These are phyloP conservation scores for Mustela lutreola DNA, from an alignment of 2,113 vertebrate species.

Conservation along the genomic window DNA sequence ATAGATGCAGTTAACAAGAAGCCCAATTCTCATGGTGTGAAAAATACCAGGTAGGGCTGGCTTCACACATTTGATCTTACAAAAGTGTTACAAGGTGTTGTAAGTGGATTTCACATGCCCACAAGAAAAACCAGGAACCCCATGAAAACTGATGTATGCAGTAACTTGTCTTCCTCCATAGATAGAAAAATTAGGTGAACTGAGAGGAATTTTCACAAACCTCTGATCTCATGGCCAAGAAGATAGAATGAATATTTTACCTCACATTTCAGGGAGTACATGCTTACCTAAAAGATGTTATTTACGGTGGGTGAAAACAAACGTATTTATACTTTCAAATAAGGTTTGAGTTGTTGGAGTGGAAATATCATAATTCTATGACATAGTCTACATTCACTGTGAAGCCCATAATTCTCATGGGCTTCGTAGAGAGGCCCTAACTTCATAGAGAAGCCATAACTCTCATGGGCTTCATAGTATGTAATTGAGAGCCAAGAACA, in stretches of 20 bases:
- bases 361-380: neutral
- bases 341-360: neutral
- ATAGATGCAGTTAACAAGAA: conserved; percentile 62
- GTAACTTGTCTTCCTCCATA: neutral
- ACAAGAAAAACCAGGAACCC: neutral
- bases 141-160: neutral
- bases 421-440: neutral
- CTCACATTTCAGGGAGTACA: neutral
- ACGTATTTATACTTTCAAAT: neutral
- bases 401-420: neutral
- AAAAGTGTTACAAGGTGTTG: neutral
- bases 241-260: neutral
- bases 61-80: neutral
- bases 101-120: neutral
- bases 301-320: neutral
- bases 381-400: neutral
- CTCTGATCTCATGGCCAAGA: neutral
- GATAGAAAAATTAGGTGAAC: neutral
- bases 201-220: conserved; percentile 27
- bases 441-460: neutral
- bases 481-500: neutral
- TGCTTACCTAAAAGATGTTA: conserved; percentile 23
- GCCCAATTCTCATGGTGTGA: conserved; percentile 35
- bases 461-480: neutral
- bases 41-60: conserved; percentile 5